Conservation (phyloP, 1,140 invertebrate species). For the Bombus affinis region DNA sequence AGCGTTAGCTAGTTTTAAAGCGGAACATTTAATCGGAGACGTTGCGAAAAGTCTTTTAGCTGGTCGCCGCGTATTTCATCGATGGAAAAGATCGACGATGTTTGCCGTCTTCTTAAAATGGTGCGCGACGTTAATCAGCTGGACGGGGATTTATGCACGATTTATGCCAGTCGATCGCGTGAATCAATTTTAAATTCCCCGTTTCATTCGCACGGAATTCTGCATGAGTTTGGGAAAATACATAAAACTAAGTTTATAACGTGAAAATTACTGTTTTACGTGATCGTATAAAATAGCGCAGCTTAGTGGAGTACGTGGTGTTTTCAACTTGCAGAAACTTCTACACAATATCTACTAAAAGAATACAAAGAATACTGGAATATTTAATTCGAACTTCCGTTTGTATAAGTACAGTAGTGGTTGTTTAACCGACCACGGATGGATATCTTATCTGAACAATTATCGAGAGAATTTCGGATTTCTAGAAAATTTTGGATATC, state of each 20-base stretch:
- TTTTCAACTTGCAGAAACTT: not conserved
- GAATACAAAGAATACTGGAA: too few relatives aligned
- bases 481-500: too few relatives aligned
- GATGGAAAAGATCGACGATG: not conserved
- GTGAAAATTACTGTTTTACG: not conserved
- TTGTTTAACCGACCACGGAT: too few relatives aligned
- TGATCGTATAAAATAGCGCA: not conserved
- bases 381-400: too few relatives aligned
- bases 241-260: not conserved
- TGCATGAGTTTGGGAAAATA: not conserved
- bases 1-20: not conserved
- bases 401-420: too few relatives aligned
- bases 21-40: not conserved
- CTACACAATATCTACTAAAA: too few relatives aligned
- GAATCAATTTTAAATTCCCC: not conserved
- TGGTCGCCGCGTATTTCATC: not conserved
- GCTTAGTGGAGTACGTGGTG: not conserved
- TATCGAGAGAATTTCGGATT: too few relatives aligned
- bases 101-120: not conserved
- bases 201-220: not conserved
- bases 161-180: not conserved
- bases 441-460: too few relatives aligned
- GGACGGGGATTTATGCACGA: not conserved
- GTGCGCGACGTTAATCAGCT: not conserved
- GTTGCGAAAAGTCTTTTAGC: not conserved